Percentiles rank a stretch among this genome's conserved stretches.
Conservation (phyloP, 2,113 vertebrate species). For the Gambusia holbrooki region DNA sequence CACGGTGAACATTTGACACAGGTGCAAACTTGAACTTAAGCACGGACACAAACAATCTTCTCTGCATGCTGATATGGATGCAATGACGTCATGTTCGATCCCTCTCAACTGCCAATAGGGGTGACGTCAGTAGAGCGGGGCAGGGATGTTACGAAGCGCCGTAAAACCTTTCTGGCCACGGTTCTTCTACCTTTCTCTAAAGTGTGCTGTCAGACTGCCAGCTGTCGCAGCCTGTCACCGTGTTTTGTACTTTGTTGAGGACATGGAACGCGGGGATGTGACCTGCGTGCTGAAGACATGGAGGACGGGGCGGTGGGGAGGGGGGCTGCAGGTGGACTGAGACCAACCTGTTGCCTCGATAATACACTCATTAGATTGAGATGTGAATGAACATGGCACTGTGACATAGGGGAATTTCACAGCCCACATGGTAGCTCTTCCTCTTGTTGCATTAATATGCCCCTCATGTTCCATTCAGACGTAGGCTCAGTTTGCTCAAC, state of each 20-base stretch:
- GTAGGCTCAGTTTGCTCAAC: slow-evolving; percentile 50
- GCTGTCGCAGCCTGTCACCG: slow-evolving; percentile 11
- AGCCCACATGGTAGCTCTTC: slow-evolving; percentile 49
- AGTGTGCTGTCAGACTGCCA: background rate
- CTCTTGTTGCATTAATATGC: slow-evolving; percentile 75
- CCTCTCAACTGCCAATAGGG: slow-evolving; percentile 58
- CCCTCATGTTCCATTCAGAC: slow-evolving; percentile 71
- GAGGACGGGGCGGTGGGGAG: background rate
- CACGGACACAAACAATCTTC: slow-evolving; percentile 40
- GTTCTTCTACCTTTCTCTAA: slow-evolving; percentile 2
- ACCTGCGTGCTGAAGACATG: slow-evolving; percentile 13
- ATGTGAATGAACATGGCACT: slow-evolving; percentile 67
- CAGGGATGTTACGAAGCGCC: slow-evolving; percentile 46
- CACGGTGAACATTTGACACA: slow-evolving; percentile 44
- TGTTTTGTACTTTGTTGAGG: slow-evolving; percentile 15
- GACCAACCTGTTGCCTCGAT: slow-evolving; percentile 75
- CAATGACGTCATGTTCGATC: slow-evolving; percentile 75
- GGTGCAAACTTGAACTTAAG: slow-evolving; percentile 36
- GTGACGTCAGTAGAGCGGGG: slow-evolving; percentile 65
- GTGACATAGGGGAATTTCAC: slow-evolving; percentile 69
- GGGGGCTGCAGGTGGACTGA: slow-evolving; percentile 38
- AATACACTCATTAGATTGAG: slow-evolving; percentile 62
- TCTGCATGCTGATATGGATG: slow-evolving; percentile 64
- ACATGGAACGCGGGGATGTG: slow-evolving; percentile 20
- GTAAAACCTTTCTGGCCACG: slow-evolving; percentile 26